Evolutionary conservation across 2,797 vertebrate genomes (phyloP).

Genomic region (Chrysocyon brachyurus): DNA sequence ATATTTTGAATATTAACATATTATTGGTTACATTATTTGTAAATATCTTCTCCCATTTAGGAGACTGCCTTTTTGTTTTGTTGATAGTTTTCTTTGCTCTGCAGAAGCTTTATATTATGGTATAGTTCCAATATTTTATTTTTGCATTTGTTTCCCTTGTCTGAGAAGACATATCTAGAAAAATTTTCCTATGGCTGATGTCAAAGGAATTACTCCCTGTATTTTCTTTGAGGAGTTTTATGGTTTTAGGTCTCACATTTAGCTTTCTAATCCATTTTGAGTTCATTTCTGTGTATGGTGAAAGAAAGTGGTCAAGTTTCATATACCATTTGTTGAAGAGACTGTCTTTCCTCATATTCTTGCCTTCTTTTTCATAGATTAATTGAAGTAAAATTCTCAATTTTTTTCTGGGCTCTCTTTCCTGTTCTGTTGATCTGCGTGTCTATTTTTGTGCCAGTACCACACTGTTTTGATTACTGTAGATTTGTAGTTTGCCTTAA

Average conservation of each 20-base stretch:
- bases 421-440: neutral
- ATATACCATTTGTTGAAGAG: neutral
- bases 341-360: neutral
- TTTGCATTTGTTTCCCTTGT: neutral
- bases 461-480: neutral
- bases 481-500: neutral
- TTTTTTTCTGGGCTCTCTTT: neutral
- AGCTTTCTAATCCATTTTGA: neutral
- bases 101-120: neutral
- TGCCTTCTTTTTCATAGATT: neutral
- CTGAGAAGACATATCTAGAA: neutral
- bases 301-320: neutral
- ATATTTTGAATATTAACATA: neutral
- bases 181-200: neutral
- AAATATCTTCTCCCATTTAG: neutral
- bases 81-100: neutral
- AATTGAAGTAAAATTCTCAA: neutral
- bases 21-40: neutral
- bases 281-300: neutral
- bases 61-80: neutral
- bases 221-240: neutral
- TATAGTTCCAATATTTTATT: neutral
- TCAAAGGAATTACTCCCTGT: neutral
- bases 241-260: neutral
- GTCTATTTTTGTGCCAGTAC: neutral